Evolutionary conservation across 2,797 vertebrate genomes (phyloP).

Genomic region (Gouania willdenowi): DNA sequence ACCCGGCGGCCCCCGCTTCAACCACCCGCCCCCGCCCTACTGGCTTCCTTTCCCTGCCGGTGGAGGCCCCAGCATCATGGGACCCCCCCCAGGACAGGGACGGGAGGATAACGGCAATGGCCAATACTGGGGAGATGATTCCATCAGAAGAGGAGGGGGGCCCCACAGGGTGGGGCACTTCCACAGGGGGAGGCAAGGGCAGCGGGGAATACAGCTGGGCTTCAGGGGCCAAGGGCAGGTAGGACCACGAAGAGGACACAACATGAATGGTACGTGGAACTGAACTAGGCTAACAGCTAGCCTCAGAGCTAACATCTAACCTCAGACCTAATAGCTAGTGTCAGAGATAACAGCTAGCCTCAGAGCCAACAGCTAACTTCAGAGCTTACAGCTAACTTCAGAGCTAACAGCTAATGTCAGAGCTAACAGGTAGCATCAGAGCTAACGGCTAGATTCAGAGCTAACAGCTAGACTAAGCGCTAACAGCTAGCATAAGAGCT

Average conservation of each 20-base stretch:
- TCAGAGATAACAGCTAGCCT: too few relatives aligned
- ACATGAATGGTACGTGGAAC: constrained; percentile 74
- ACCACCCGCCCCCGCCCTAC: constrained; percentile 73
- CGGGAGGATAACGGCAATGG: constrained; percentile 75
- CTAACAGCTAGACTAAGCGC: too few relatives aligned
- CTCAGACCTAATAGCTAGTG: too few relatives aligned
- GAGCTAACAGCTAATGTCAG: too few relatives aligned
- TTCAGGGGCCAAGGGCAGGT: constrained; percentile 82
- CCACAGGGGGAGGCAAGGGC: constrained; percentile 81
- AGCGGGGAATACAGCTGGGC: constrained; percentile 81
- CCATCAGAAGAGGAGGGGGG: constrained; percentile 79
- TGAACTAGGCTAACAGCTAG: too few relatives aligned
- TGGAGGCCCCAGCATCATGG: constrained; percentile 83
- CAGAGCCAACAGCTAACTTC: too few relatives aligned
- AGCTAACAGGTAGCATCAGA: too few relatives aligned
- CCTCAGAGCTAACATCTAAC: too few relatives aligned
- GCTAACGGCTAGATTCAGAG: too few relatives aligned
- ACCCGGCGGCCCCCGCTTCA: constrained; percentile 82
- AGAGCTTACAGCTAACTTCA: too few relatives aligned
- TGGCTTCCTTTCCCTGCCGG: constrained; percentile 71
- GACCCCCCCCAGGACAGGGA: constrained; percentile 81
- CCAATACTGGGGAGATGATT: constrained; percentile 86
- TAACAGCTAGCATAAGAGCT: too few relatives aligned
- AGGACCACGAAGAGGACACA: constrained; percentile 83
- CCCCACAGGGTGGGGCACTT: constrained; percentile 82